Percentiles rank a stretch among this genome's conserved stretches.
Evolutionary conservation across 2,797 vertebrate genomes (phyloP).

Genomic region (Adelosebastes latens): DNA sequence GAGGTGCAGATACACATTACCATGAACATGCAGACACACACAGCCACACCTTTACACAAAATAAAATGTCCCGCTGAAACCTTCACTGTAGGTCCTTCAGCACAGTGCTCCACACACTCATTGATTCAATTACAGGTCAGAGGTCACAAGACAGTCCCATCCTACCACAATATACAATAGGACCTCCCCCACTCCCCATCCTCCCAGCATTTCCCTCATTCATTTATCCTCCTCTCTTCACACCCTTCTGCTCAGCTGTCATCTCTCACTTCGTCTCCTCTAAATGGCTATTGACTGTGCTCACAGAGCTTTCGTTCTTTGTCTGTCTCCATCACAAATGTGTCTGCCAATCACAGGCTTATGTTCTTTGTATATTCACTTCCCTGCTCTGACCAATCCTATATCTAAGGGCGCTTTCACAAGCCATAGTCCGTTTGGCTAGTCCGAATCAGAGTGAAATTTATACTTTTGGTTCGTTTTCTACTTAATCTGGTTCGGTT

Average conservation of each 20-base stretch:
- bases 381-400: slow-evolving; percentile 32
- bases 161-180: slow-evolving; percentile 66
- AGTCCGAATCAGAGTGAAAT: no score
- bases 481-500: no score
- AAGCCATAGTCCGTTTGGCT: no score
- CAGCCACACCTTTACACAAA: slow-evolving; percentile 45
- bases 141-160: slow-evolving; percentile 72
- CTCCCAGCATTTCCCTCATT: slow-evolving; percentile 70
- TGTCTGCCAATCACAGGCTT: slow-evolving; percentile 74
- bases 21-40: slow-evolving; percentile 12
- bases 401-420: slow-evolving; percentile 4
- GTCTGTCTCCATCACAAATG: slow-evolving; percentile 73
- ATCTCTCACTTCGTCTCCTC: slow-evolving; percentile 79
- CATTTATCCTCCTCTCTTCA: slow-evolving; percentile 72
- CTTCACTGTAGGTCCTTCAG: slow-evolving; percentile 63
- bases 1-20: slow-evolving; percentile 23
- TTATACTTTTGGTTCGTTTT: no score
- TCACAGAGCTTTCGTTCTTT: slow-evolving; percentile 71
- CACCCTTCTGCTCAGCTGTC: slow-evolving; percentile 80
- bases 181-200: slow-evolving; percentile 70
- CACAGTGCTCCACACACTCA: slow-evolving; percentile 53
- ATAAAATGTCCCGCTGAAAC: slow-evolving; percentile 31
- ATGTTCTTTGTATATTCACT: slow-evolving; percentile 60
- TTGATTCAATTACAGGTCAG: slow-evolving; percentile 74
- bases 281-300: slow-evolving; percentile 78